Evolutionary conservation across 2,888 invertebrate species (phyloP), one percentile per base, ranked within the genome.

Genomic region (Acleris holmiana): DNA sequence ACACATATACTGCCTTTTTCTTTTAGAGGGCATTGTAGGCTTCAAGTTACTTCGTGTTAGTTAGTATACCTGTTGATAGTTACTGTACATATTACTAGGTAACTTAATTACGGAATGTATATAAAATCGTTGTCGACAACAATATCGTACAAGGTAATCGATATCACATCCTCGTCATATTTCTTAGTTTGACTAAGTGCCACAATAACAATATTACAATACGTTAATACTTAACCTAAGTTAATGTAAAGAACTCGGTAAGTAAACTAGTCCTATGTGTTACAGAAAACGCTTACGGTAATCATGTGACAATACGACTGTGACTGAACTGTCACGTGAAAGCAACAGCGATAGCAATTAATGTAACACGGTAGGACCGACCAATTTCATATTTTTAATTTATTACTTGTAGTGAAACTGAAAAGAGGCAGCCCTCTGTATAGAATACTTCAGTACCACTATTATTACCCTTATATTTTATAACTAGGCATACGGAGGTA

Each of bases 151-250:
- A 66, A 63, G 54, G 60, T 77, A 77, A 77, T 80, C 78, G 80
- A 78, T 78, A 78, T 75, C 75, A 73, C 72, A 73, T 75, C 75
- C 68, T 72, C 79, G 72, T 53, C 40, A 53, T 61, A 69, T 70
- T 76, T 63, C 78, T 81, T 82, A 79, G 73, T 78, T 78, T 79
- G 79, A 84, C 83, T 84, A 81, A 80, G 79, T 80, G 80, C 75
- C 73, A 75, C 75, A 72, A 69, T 71, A 62, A 59, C 53, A 66
- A 59, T 68, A 71, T 64, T 71, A 74, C 55, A 64, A 69, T 67
- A 70, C 68, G 70, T 69, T 57, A 64, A 69, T 67, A 70, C 68
- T 71, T 69, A 73, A 68, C 72, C 67, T 72, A 74, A 73, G 68
- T 73, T 73, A 70, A 66, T 53, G 21, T 55, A 46, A 68, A 61